Evolutionary conservation across 2,888 invertebrate genomes (phyloP), one percentile per base, ranked within the genome.

Genomic region (Mythimna lalbum): DNA sequence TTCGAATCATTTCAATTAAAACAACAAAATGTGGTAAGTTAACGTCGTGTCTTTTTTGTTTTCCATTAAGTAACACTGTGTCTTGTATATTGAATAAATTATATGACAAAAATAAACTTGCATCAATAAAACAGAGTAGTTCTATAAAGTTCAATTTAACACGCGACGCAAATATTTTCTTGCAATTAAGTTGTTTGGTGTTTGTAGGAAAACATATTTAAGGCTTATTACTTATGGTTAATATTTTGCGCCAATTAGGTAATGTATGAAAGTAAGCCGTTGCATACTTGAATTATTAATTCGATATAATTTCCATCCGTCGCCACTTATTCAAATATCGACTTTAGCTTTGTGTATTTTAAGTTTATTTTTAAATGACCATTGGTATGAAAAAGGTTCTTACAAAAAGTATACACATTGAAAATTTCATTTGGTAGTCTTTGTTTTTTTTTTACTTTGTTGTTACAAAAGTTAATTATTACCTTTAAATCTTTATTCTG

Each of bases 11-110:
- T 50, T 73, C 61, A 1, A 50, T 73, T 74, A 63, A 73, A 76
- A 74, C 33, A 69, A 65, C 81, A 89, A 86, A 59, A 89, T 89
- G 90, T 89, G 89, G 89, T 89, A 82, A 88, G 89, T 87, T 56
- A 43, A 49, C 55, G 17, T 14, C 39, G 39, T 19, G 19, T 43
- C 6, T 43, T 57, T 59, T 52, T 61, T 50, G 61, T 65, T 63
- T 71, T 64, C 49, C 36, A 64, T 69, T 65, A 39, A 14, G 19
- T 49, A 56, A 50, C 55, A 63, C 55, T 33, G 64, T 78, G 43
- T 65, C 65, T 53, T 33, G 39, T 67, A 67, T 31, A 23, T 36
- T 23, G 19, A 53, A 27, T 61, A 64, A 81, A 31, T 39, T 60
- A 21, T 60, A 31, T 47, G 49, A 57, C n/a, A 50, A 52, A 62